phyloP scores from a whole-genome alignment of 2,888 invertebrate species.

The Melinopterus prodromus region DNA sequence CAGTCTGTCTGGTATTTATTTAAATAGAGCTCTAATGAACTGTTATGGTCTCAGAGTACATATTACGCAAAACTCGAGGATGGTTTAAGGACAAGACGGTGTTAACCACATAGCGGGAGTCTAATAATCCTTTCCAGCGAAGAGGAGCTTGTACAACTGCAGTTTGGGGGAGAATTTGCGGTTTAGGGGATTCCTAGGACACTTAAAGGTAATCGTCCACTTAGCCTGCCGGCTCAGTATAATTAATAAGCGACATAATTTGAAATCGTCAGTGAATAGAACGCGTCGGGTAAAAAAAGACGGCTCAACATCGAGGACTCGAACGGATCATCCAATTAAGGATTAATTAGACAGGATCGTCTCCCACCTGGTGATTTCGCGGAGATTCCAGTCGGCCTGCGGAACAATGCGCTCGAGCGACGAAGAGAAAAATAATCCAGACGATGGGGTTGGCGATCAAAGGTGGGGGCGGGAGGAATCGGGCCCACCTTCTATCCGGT shows the following conservation, averaged over 20 bases:
- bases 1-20: too few species aligned
- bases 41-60: too few species aligned
- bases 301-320: not conserved
- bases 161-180: not conserved
- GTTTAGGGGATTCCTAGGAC: not conserved
- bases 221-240: not conserved
- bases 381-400: not conserved
- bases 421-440: not conserved
- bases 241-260: not conserved
- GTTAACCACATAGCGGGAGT: too few species aligned
- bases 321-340: slow-evolving; percentile 19
- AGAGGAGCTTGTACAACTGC: not conserved
- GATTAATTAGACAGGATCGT: slow-evolving; percentile 17
- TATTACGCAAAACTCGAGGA: too few species aligned
- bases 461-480: not conserved
- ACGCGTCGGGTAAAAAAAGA: not conserved
- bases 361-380: not conserved
- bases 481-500: not conserved
- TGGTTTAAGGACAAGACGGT: too few species aligned
- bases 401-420: not conserved
- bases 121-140: not conserved
- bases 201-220: not conserved
- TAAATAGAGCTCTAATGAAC: too few species aligned
- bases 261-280: not conserved
- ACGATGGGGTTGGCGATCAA: not conserved